A percentile compares a stretch with the other conserved stretches of the same genome.
phyloP scores from a whole-genome alignment of 2,113 vertebrate genomes.

The Tachycineta bicolor region DNA sequence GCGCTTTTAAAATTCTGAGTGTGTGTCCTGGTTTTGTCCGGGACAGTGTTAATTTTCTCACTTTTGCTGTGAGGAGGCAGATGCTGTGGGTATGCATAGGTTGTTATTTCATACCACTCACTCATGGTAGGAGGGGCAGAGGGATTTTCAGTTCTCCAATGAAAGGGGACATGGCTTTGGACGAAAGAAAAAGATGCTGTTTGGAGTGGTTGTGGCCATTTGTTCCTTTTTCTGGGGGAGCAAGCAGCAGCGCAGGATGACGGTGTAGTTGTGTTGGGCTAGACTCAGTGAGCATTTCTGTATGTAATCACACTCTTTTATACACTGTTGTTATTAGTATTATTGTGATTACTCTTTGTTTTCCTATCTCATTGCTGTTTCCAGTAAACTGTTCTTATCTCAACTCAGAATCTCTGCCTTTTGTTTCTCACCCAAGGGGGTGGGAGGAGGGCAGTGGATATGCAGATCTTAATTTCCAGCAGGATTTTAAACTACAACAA shows the following conservation, averaged over 20 bases:
- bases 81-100: not conserved
- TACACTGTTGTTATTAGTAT: not conserved
- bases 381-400: not conserved
- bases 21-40: not conserved
- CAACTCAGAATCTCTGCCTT: not conserved
- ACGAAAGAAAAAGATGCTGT: not conserved
- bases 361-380: not conserved
- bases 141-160: not conserved
- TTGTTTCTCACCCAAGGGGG: not conserved
- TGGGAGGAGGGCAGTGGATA: not conserved
- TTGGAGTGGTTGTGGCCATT: not conserved
- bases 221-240: not conserved
- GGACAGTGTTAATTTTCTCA: not conserved
- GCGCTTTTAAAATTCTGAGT: not conserved
- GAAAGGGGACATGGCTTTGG: not conserved
- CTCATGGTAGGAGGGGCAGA: not conserved
- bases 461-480: not conserved
- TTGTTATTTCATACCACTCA: not conserved
- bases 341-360: not conserved
- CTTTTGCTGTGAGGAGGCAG: not conserved
- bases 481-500: not conserved
- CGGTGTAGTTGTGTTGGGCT: accelerated
- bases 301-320: not conserved
- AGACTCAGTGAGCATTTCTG: not conserved
- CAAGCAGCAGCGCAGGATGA: not conserved